Evolutionary conservation across 2,113 vertebrate genomes (phyloP).

Genomic region (human (Homo sapiens)): GRCh38 chr14:93215001-93215500

Average conservation of each 20-base stretch:
- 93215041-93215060: conserved; percentile 36
- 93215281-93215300: conserved; percentile 81
- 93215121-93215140: background rate
- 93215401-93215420: too few relatives aligned
- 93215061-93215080: background rate
- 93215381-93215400: background rate
- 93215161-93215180: conserved; percentile 89
- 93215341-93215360: background rate
- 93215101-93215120: conserved; percentile 17
- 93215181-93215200: conserved; percentile 87
- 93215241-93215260: conserved; percentile 92
- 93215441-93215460: too few relatives aligned
- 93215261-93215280: conserved; percentile 89
- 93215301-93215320: background rate
- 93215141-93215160: background rate
- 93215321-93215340: background rate
- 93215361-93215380: background rate
- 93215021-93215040: conserved; percentile 32
- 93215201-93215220: conserved; percentile 96
- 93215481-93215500: too few relatives aligned
- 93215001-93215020: conserved; percentile 12
- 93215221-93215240: conserved; percentile 95
- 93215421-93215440: too few relatives aligned
- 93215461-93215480: too few relatives aligned
- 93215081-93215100: background rate